Base-by-base conservation (phyloP, 2,888 invertebrate species). In the Melieria picta region DNA sequence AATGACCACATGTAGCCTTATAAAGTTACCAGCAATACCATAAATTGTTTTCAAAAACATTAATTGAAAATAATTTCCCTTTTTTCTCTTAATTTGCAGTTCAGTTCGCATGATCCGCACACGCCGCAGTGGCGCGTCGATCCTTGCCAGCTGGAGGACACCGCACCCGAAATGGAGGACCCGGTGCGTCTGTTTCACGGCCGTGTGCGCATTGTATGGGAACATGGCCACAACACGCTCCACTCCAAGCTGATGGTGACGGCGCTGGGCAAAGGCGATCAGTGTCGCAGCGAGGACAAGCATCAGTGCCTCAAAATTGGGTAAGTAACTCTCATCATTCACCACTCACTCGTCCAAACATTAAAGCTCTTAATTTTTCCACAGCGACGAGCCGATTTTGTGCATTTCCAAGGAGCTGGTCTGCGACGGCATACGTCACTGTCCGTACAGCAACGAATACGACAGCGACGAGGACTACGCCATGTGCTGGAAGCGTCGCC, bases 401-500 rank as follows among this genome's bases (percentile, higher is more conserved):
- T 92, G 92, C 85, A 89, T 92, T 69, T 90, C 92, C 1, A 89
- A 90, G 65, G 90, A 90, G 79, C 86, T 92, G 75, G 88, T 90
- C 16, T 92, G 92, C 82, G 92, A 92, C 77, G 91, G 91, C 9
- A 89, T 91, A 42, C 87, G 89, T 2, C 91, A 92, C 81, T 92
- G 92, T 77, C 91, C 92, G 0, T 89, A 89, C 0, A 91, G 90
- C 5, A 90, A 90, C 72, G 90, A 90, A 74, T 90, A 90, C 76
- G 90, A 90, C 50, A 86, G 85, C 78, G 87, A 87, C 73, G 87
- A 87, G 79, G 86, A 87, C 76, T 81, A 82, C 71, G 78, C 83
- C 69, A 79, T 85, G 79, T 87, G 87, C 78, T 83, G 82, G 77
- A 84, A 82, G 71, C 81, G 79, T 67, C 82, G 81, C 45, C 84